These are phyloP conservation scores for Cecidostiba fungosa DNA, from an alignment of 2,888 invertebrate genomes.

Conservation along the genomic window DNA sequence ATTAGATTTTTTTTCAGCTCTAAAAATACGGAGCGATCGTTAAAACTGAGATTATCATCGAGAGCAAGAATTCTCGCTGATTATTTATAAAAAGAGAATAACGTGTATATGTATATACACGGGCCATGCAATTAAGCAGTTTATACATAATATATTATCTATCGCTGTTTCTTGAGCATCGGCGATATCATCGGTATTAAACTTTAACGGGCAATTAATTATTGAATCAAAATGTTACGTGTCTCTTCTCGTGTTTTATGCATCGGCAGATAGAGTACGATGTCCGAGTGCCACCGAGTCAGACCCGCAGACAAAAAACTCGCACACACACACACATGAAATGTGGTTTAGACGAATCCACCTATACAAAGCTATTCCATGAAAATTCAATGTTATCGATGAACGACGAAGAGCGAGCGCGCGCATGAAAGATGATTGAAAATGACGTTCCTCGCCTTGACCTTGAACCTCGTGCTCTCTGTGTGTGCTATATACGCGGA, in stretches of 20 bases:
- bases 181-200: not conserved
- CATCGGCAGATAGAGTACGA: not conserved
- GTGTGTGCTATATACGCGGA: not conserved
- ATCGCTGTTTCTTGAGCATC: not conserved
- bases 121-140: not conserved
- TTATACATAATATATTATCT: not conserved
- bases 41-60: not conserved
- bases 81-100: not conserved
- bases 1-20: not conserved
- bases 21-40: not conserved
- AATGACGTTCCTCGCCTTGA: conserved; percentile 19
- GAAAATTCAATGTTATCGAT: conserved; percentile 47
- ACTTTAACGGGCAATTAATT: not conserved
- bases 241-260: not conserved
- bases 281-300: not conserved
- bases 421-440: conserved; percentile 28
- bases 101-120: not conserved
- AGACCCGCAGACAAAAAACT: not conserved
- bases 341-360: not conserved
- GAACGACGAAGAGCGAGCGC: conserved; percentile 4
- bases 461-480: conserved; percentile 24
- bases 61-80: not conserved
- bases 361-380: not conserved
- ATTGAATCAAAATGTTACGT: not conserved
- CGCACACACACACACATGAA: not conserved